phyloP scores from a whole-genome alignment of 2,113 vertebrate genomes.

The Trichechus manatus region DNA sequence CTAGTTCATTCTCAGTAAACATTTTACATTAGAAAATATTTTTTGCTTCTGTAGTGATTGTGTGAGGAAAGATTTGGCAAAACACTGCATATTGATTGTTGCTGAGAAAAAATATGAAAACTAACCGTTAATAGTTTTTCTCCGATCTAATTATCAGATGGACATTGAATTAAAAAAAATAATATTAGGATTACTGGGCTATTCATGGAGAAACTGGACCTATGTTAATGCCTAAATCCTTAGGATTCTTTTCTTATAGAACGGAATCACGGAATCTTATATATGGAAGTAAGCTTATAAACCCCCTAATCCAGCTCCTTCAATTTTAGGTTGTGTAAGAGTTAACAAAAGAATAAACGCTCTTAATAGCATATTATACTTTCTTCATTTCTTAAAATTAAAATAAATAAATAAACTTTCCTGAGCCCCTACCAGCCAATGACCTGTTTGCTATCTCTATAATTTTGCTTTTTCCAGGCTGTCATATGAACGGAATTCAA shows the following conservation, averaged over 20 bases:
- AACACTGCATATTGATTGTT: not conserved
- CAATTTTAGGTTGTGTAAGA: slow-evolving; percentile 45
- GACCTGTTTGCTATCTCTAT: not conserved
- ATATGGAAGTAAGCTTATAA: not conserved
- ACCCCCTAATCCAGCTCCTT: not conserved
- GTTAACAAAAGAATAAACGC: slow-evolving; percentile 5
- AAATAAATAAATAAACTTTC: not conserved
- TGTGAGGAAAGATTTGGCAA: slow-evolving; percentile 42
- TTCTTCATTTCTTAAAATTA: not conserved
- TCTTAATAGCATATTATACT: not conserved
- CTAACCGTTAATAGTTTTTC: not conserved
- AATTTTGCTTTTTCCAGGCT: not conserved
- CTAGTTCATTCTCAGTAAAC: slow-evolving; percentile 62
- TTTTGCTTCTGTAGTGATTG: not conserved
- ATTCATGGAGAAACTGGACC: not conserved
- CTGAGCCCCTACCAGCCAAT: not conserved
- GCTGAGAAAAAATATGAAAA: slow-evolving; percentile 19
- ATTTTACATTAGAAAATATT: slow-evolving; percentile 29
- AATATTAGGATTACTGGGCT: not conserved
- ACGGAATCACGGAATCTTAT: slow-evolving; percentile 19
- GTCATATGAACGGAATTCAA: not conserved
- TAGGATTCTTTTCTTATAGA: not conserved
- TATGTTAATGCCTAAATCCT: slow-evolving; percentile 5
- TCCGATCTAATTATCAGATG: not conserved
- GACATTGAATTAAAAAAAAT: slow-evolving; percentile 1